Conservation (phyloP, 1,140 invertebrate genomes). For the Lanistes nyassanus region DNA sequence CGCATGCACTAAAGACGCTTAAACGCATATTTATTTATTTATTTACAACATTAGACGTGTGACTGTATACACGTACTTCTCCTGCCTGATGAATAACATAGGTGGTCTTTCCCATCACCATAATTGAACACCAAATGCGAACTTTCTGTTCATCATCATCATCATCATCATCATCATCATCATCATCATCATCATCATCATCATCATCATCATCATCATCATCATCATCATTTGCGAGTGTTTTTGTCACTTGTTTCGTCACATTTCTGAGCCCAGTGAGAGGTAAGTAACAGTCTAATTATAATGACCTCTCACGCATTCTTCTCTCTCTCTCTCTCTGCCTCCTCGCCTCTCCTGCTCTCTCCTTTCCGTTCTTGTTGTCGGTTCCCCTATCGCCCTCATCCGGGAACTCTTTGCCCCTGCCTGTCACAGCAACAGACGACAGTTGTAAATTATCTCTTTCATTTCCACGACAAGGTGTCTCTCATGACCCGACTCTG, state of each 20-base stretch:
- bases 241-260: too few species aligned
- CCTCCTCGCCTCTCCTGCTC: background rate
- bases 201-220: background rate
- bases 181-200: background rate
- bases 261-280: too few species aligned
- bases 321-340: background rate
- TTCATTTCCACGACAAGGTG: slow-evolving; percentile 25
- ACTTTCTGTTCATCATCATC: background rate
- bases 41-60: too few species aligned
- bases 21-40: too few species aligned
- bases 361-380: background rate
- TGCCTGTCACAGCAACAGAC: slow-evolving; percentile 22
- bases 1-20: too few species aligned
- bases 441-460: slow-evolving; percentile 27
- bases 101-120: too few species aligned
- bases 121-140: too few species aligned
- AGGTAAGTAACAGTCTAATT: too few species aligned
- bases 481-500: slow-evolving; percentile 9
- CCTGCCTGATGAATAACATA: too few species aligned
- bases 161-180: background rate
- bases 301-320: too few species aligned
- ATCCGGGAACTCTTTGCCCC: background rate
- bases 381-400: background rate
- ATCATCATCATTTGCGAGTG: too few species aligned
- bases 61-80: too few species aligned